Percentiles rank a stretch among this genome's conserved stretches.
These are phyloP conservation scores for Eumacrocentrus americanus DNA, from an alignment of 2,888 invertebrate genomes.

Conservation along the genomic window DNA sequence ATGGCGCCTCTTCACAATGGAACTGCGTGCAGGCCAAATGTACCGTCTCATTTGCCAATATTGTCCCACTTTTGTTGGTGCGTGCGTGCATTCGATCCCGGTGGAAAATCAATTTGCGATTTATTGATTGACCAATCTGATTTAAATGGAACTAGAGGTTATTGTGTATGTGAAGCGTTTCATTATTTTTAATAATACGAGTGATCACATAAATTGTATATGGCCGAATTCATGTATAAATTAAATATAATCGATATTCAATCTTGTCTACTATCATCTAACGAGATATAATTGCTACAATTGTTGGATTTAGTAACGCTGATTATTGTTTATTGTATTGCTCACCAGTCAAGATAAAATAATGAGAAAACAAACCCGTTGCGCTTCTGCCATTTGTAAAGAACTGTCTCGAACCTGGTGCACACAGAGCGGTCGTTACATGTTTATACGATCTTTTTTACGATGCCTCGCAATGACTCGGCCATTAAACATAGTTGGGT, in stretches of 20 bases:
- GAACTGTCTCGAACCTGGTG: slow-evolving; percentile 29
- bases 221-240: too few relatives aligned
- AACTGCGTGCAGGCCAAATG: slow-evolving; percentile 46
- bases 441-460: slow-evolving; percentile 39
- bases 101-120: slow-evolving; percentile 1
- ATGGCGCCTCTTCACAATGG: slow-evolving; percentile 53
- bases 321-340: neutral
- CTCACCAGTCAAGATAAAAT: neutral
- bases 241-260: too few relatives aligned
- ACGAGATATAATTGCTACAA: neutral
- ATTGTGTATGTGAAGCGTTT: too few relatives aligned
- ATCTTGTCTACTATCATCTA: too few relatives aligned
- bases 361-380: too few relatives aligned
- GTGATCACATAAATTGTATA: too few relatives aligned
- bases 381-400: slow-evolving; percentile 31
- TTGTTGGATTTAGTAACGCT: neutral
- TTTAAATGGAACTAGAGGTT: neutral
- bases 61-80: slow-evolving; percentile 56
- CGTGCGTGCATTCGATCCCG: neutral
- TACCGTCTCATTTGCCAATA: slow-evolving; percentile 60
- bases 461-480: slow-evolving; percentile 39
- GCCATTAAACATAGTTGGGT: slow-evolving; percentile 37
- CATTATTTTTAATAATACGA: too few relatives aligned
- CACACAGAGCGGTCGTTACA: slow-evolving; percentile 36
- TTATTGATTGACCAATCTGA: neutral